These are phyloP conservation scores for Hydropsyche tenuis DNA, from an alignment of 1,140 invertebrate genomes.

Conservation along the genomic window DNA sequence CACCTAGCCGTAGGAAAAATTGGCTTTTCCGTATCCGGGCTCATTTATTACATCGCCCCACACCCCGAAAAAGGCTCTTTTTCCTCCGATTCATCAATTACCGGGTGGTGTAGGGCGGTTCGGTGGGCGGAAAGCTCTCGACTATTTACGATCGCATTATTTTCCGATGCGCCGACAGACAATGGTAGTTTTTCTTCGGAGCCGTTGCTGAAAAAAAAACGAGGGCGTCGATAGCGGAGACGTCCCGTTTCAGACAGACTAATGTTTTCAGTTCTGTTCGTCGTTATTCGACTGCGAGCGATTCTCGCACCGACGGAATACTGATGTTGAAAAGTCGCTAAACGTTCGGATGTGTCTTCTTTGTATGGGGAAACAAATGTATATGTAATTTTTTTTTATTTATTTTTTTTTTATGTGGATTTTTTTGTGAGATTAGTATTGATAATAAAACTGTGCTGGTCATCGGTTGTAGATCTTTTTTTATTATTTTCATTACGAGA, in stretches of 20 bases:
- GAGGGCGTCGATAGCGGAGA: constrained; percentile 19
- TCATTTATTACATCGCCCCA: constrained; percentile 4
- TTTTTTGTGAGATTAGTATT: no score
- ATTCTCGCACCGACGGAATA: not conserved
- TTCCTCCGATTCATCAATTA: constrained; percentile 26
- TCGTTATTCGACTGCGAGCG: constrained; percentile 25
- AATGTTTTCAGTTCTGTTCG: constrained; percentile 24
- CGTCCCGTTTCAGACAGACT: constrained; percentile 31
- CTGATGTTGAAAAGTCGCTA: no score
- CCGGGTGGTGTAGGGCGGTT: no score
- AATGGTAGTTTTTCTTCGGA: constrained; percentile 17
- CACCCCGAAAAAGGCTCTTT: not conserved
- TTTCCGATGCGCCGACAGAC: constrained; percentile 20
- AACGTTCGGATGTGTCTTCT: no score
- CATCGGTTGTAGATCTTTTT: no score
- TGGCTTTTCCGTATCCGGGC: not conserved
- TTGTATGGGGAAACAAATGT: no score
- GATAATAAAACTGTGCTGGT: no score
- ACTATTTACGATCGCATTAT: constrained; percentile 26
- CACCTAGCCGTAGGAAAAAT: not conserved
- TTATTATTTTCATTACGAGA: no score
- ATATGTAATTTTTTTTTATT: no score
- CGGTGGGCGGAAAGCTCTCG: not conserved
- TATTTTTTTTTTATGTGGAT: no score
- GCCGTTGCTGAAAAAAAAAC: constrained; percentile 7